Base-by-base conservation (phyloP, 2,113 vertebrate species). In the Onychostruthus taczanowskii region DNA sequence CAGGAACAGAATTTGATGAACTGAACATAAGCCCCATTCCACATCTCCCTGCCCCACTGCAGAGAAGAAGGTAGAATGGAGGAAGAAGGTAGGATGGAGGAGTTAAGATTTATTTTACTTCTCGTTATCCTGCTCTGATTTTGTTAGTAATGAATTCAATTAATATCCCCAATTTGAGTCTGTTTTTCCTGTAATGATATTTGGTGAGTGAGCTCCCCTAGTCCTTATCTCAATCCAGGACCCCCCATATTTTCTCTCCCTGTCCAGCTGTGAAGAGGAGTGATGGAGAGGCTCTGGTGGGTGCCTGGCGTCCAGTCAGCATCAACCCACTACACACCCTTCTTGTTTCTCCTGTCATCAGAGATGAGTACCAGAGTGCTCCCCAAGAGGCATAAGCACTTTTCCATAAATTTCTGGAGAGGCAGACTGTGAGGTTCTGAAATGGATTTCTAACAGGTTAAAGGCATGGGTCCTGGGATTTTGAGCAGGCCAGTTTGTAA, bases 311-410 rank as follows among this genome's bases (percentile, higher is more conserved):
- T 74, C 11, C 11, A 46, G 27, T 31, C 21, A 59, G 17, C 0
- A 0, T 31, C 72, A 43, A 26, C 9, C 44, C 17, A 12, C 11
- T 35, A 27, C 31, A 35, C 4, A 8, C 14, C 11, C 21, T 72
- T 37, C 39, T 39, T 2, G 0, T 55, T 91, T 46, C 24, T 87
- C 11, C 52, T 20, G 21, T 47, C 17, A 43, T 19, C 10, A 8
- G 16, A 7, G 31, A 8, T 4, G 7, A 70, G 9, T 26, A 78
- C 6, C 12, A 19, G 15, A 83, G 4, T 62, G 10, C 4, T 27
- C 70, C 24, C 7, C 46, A 77, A 26, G 4, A 89, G 26, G 27
- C 0, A 1, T 10, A 37, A 80, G 6, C 19, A 30, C 0, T 1
- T 10, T 77, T 35, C 23, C 47, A 89, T 63, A 81, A 41, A 46